Evolutionary conservation across 2,113 vertebrate species (phyloP).

Genomic region (Stigmatopora argus): DNA sequence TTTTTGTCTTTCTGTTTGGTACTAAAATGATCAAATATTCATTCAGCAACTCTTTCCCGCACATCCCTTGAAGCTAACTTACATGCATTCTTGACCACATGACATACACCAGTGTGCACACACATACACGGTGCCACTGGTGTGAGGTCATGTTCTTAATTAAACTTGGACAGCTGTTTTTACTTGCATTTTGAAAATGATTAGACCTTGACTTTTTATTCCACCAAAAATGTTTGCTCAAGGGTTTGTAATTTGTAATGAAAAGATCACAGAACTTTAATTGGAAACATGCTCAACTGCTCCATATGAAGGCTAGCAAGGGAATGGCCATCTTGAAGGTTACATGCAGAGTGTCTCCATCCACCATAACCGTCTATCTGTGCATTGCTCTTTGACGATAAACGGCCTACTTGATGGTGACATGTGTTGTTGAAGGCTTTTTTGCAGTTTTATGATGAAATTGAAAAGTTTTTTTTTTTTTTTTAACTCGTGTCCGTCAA

Average conservation of each 20-base stretch:
- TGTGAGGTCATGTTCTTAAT: constrained; percentile 72
- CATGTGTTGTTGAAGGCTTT: constrained; percentile 33
- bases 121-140: constrained; percentile 51
- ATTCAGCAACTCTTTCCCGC: constrained; percentile 35
- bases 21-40: not conserved
- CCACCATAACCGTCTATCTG: constrained; percentile 53
- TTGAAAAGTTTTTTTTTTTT: constrained; percentile 4
- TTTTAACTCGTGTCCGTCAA: too few species aligned
- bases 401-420: constrained; percentile 17
- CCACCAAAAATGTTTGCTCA: constrained; percentile 71
- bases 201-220: constrained; percentile 75
- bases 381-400: constrained; percentile 38
- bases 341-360: constrained; percentile 45
- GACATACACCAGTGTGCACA: constrained; percentile 46
- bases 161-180: constrained; percentile 75
- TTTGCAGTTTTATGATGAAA: not conserved
- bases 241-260: constrained; percentile 71
- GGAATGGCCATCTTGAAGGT: constrained; percentile 52
- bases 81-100: constrained; percentile 32
- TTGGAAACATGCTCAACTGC: constrained; percentile 67
- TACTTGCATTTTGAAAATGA: constrained; percentile 76
- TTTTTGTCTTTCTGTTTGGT: constrained; percentile 29
- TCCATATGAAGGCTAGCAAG: constrained; percentile 54
- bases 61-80: constrained; percentile 40
- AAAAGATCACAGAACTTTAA: constrained; percentile 70